Conservation (phyloP, 2,797 vertebrate genomes). For the Poeciliopsis gracilis region DNA sequence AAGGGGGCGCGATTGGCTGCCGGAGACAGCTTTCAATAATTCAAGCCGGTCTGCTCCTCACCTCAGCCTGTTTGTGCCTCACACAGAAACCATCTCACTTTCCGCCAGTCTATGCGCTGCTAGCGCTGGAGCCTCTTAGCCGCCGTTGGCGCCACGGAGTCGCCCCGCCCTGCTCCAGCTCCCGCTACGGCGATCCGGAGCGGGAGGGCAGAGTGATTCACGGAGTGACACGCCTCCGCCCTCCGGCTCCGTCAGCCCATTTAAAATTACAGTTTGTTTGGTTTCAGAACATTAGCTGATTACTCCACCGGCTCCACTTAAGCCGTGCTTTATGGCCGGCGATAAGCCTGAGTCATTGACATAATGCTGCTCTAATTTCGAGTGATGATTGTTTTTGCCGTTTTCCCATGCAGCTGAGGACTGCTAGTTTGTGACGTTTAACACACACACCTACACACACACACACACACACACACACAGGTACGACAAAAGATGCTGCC, state of each 20-base stretch:
- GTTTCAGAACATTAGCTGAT: conserved; percentile 69
- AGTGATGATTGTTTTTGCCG: conserved; percentile 52
- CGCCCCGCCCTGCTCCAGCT: conserved; percentile 42
- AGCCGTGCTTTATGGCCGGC: conserved; percentile 54
- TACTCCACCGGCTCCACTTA: conserved; percentile 61
- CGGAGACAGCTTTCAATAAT: conserved; percentile 53
- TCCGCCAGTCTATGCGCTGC: background rate
- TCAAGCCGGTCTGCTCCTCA: conserved; percentile 48
- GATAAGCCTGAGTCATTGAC: conserved; percentile 60
- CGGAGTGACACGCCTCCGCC: conserved; percentile 23
- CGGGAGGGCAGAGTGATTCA: conserved; percentile 21
- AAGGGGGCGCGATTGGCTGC: conserved; percentile 49
- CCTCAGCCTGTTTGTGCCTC: conserved; percentile 30
- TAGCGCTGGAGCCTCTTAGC: conserved; percentile 13
- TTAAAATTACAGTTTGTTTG: conserved; percentile 60
- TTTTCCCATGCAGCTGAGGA: conserved; percentile 49
- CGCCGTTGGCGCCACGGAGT: conserved; percentile 22
- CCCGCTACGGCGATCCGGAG: background rate
- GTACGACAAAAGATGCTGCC: background rate
- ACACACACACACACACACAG: background rate
- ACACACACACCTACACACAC: background rate
- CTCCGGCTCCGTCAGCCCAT: conserved; percentile 43
- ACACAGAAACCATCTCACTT: conserved; percentile 24
- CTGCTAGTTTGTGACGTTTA: conserved; percentile 20
- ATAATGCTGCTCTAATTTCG: conserved; percentile 57